Percentiles rank a stretch among this genome's conserved stretches.
Conservation (phyloP, 2,888 invertebrate species). For the Cheilosia grossa region DNA sequence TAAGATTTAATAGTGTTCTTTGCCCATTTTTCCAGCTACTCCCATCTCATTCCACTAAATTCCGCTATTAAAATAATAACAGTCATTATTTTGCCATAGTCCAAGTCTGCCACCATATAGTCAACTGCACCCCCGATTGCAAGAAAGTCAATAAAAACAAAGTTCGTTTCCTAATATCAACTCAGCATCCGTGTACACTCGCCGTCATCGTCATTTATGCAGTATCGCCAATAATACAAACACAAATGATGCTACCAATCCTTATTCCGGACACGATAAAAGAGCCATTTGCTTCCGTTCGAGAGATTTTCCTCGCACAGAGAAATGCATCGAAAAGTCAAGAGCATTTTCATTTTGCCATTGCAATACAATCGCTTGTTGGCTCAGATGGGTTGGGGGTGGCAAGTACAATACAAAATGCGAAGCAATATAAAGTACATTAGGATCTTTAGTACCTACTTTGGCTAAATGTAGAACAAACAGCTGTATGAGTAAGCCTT, state of each 20-base stretch:
- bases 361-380: neutral
- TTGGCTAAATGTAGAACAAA: constrained; percentile 3
- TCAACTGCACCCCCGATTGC: too few relatives aligned
- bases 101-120: too few relatives aligned
- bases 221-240: neutral
- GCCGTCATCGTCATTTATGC: neutral
- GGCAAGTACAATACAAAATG: constrained; percentile 1
- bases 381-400: neutral
- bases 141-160: too few relatives aligned
- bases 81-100: too few relatives aligned
- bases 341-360: neutral
- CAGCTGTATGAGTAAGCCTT: neutral
- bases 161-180: too few relatives aligned
- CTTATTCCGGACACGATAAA: neutral
- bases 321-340: neutral
- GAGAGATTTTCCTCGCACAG: neutral
- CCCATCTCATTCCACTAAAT: too few relatives aligned
- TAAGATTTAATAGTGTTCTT: too few relatives aligned
- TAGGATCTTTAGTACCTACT: constrained; percentile 3
- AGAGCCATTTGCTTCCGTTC: neutral
- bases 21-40: too few relatives aligned
- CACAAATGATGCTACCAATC: neutral
- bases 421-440: neutral
- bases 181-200: too few relatives aligned
- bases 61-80: too few relatives aligned